A percentile compares a stretch with the other conserved stretches of the same genome.
Conservation (phyloP, 1,140 invertebrate genomes). For the Diprion similis region DNA sequence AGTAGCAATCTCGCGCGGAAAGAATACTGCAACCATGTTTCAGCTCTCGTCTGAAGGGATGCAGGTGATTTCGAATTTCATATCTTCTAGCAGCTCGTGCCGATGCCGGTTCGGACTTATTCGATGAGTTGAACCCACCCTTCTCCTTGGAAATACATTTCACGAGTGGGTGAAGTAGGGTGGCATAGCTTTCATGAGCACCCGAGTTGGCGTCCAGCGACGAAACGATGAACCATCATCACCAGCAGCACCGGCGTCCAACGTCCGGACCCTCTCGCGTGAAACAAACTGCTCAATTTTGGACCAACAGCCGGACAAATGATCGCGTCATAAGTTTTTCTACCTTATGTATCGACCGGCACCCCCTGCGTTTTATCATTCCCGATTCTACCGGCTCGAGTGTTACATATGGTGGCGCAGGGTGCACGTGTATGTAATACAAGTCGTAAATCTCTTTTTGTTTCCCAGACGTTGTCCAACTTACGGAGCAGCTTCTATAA, state of each 20-base stretch:
- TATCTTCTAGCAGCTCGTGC: too few relatives aligned
- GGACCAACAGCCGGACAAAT: background rate
- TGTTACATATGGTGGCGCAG: background rate
- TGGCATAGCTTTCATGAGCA: too few relatives aligned
- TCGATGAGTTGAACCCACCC: too few relatives aligned
- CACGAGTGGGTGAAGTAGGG: too few relatives aligned
- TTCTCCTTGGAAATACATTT: too few relatives aligned
- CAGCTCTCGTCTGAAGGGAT: too few relatives aligned
- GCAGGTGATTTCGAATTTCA: too few relatives aligned
- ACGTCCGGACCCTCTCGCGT: background rate
- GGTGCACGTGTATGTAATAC: background rate
- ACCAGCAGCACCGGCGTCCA: background rate
- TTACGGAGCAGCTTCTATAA: too few relatives aligned
- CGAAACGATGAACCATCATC: background rate
- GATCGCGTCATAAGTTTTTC: slow-evolving; percentile 2
- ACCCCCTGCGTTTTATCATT: slow-evolving; percentile 3
- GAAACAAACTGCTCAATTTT: slow-evolving; percentile 7
- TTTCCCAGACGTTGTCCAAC: too few relatives aligned
- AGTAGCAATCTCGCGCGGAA: too few relatives aligned
- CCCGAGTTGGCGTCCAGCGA: background rate
- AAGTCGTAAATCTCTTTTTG: background rate
- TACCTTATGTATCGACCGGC: background rate
- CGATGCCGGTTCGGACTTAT: too few relatives aligned
- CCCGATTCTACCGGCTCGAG: background rate
- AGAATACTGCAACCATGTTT: too few relatives aligned